A percentile compares a stretch with the other conserved stretches of the same genome.
Evolutionary conservation across 35 echinoderm and acorn worm species (phyloP).

Genomic region (Patiria miniata): DNA sequence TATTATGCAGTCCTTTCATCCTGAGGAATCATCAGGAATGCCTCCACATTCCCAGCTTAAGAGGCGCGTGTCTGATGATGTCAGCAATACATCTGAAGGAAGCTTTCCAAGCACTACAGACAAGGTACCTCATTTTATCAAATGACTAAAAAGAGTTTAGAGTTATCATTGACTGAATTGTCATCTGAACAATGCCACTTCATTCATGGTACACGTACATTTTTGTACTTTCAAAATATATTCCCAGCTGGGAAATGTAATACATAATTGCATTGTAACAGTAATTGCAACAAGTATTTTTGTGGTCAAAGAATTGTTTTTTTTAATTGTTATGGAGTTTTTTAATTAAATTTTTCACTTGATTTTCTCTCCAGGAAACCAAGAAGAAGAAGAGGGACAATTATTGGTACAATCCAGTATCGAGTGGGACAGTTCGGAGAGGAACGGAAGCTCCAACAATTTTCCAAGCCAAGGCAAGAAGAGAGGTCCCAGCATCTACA

Average conservation of each 20-base stretch:
- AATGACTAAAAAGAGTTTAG: too few species aligned
- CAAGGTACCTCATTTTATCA: background rate
- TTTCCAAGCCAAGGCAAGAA: conserved; percentile 13
- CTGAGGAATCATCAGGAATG: background rate
- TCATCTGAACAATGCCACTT: too few species aligned
- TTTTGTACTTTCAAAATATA: too few species aligned
- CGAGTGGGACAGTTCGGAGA: conserved; percentile 42
- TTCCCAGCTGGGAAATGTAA: too few species aligned
- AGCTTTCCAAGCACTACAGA: background rate
- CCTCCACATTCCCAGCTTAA: background rate
- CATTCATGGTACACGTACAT: too few species aligned
- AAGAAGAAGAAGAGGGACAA: background rate
- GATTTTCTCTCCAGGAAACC: background rate
- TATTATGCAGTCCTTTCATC: too few species aligned
- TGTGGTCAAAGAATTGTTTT: too few species aligned
- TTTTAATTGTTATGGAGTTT: too few species aligned
- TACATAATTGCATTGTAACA: too few species aligned
- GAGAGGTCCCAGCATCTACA: background rate
- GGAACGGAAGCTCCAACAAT: background rate
- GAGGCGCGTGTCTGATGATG: background rate
- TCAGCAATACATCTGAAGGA: background rate
- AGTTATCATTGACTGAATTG: too few species aligned
- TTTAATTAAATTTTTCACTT: background rate
- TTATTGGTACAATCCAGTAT: conserved; percentile 42
- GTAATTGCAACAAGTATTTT: too few species aligned